These are phyloP conservation scores for Plagodis pulveraria DNA, from an alignment of 2,888 invertebrate species.

Conservation along the genomic window DNA sequence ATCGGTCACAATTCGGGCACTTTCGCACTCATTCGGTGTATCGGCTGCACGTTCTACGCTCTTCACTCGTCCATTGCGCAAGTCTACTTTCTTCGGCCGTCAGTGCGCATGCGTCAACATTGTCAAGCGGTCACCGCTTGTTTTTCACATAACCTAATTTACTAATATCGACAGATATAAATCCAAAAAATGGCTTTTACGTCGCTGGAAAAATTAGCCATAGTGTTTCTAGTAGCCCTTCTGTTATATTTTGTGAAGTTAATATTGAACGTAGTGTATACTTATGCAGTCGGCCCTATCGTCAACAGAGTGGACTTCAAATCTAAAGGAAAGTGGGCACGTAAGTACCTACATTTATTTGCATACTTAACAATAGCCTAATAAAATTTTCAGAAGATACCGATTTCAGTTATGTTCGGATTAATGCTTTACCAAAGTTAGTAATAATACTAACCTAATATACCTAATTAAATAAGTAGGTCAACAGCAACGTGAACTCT, in stretches of 20 bases:
- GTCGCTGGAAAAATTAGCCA: constrained; percentile 75
- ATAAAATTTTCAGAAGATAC: background rate
- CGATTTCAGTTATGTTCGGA: no score
- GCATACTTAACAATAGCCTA: background rate
- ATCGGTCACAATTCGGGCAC: constrained; percentile 32
- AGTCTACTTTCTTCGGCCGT: constrained; percentile 72
- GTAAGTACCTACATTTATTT: constrained; percentile 79
- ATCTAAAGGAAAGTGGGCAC: constrained; percentile 91
- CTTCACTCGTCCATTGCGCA: constrained; percentile 57
- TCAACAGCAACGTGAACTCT: no score
- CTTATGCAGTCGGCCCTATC: constrained; percentile 80
- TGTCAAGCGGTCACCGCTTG: constrained; percentile 62
- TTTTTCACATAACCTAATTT: constrained; percentile 64
- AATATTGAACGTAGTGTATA: constrained; percentile 57
- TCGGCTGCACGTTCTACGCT: constrained; percentile 39
- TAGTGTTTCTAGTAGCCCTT: constrained; percentile 68
- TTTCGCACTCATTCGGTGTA: constrained; percentile 44
- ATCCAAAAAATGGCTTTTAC: constrained; percentile 54
- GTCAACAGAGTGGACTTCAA: constrained; percentile 87
- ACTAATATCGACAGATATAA: constrained; percentile 21
- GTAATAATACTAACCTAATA: no score
- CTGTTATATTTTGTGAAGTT: constrained; percentile 55
- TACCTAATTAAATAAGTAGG: no score
- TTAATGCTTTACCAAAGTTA: no score
- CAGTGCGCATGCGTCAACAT: constrained; percentile 76